Percentiles rank a stretch among this genome's conserved stretches.
Evolutionary conservation across 2,113 vertebrate species (phyloP).

Genomic region (Verasper variegatus): DNA sequence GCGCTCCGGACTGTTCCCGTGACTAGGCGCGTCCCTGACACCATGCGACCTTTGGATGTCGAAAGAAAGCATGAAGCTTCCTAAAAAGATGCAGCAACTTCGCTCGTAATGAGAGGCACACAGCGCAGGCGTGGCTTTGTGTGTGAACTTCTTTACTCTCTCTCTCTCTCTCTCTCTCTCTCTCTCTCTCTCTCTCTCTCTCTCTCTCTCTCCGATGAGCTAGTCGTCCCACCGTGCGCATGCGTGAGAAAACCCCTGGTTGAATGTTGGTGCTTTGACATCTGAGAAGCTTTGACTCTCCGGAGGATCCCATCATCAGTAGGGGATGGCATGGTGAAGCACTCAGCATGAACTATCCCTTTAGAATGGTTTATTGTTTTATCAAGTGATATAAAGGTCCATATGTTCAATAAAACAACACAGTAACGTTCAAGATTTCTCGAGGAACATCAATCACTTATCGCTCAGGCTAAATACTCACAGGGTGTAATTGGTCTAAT

Average conservation of each 20-base stretch:
- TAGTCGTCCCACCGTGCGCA: conserved; percentile 61
- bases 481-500: neutral
- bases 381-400: neutral
- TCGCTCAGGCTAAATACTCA: neutral
- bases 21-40: conserved; percentile 82
- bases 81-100: conserved; percentile 81
- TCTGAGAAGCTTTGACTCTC: conserved; percentile 60
- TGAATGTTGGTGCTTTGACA: conserved; percentile 64
- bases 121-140: conserved; percentile 83
- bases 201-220: conserved; percentile 58
- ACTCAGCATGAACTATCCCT: conserved; percentile 1
- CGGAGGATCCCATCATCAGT: conserved; percentile 60
- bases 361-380: neutral
- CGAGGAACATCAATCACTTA: neutral
- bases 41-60: conserved; percentile 83
- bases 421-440: neutral
- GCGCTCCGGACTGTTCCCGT: conserved; percentile 80
- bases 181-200: neutral
- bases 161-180: conserved; percentile 49
- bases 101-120: conserved; percentile 70
- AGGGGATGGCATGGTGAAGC: conserved; percentile 5
- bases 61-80: conserved; percentile 81
- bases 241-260: conserved; percentile 73
- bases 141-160: conserved; percentile 69
- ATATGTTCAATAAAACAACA: neutral